Base-by-base conservation (phyloP, 2,797 vertebrate species). In the Catostomus latipinnis region DNA sequence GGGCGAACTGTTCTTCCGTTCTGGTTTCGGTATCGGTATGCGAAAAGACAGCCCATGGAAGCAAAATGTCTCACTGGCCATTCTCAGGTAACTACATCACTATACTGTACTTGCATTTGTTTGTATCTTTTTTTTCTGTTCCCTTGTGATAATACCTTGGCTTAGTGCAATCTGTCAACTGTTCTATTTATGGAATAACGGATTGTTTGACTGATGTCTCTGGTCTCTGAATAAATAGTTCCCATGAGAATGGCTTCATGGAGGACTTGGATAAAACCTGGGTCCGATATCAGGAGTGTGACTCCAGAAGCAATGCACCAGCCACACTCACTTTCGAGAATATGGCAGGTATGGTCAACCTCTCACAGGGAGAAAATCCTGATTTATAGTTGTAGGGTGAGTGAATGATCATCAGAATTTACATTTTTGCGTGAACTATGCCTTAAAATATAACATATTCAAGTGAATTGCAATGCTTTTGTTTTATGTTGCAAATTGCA, bases 1-100 rank as follows among this genome's bases (percentile, higher is more conserved):
- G 0, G 98, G 98, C 86, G 98, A 99, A 91, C 95, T 99, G 83
- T 99, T 99, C 94, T 99, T 99, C 94, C 98, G 98, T 88, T 99
- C 98, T 0, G 98, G 98, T 90, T 99, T 99, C 0, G 98, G 98
- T 81, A 99, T 99, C 0, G 98, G 98, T 81, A 99, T 99, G 98
- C 96, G 98, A 88, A 99, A 99, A 94, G 98, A 99, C 94, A 99
- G 98, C 90, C 98, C 98, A 1, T 99, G 98, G 98, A 99, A 99
- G 92, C 97, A 99, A 92, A 98, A 98, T 0, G 97, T 98, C 13
- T 98, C 97, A 66, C 88, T 98, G 86, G 96, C 97, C 78, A 98
- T 99, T 89, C 97, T 99, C 91, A 98, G 97, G 97, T 99, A 90
- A 0, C 22, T 54, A 56, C n/a, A 8, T 43, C n/a, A 16, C 12